These are phyloP conservation scores for Lycophotia porphyrea DNA, from an alignment of 2,888 invertebrate genomes.

Conservation along the genomic window DNA sequence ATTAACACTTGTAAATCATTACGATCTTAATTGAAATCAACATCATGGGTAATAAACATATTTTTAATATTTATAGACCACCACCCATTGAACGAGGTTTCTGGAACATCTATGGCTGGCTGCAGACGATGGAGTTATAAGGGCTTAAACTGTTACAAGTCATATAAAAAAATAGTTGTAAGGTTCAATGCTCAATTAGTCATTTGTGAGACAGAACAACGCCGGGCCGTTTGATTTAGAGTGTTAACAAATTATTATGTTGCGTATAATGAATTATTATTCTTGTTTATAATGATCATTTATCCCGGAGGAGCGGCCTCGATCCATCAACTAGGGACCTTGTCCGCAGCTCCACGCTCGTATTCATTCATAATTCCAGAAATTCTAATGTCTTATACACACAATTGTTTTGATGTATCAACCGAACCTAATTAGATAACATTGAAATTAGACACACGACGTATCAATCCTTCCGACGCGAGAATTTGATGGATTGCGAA, in stretches of 20 bases:
- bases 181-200: constrained; percentile 49
- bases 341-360: constrained; percentile 57
- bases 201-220: constrained; percentile 56
- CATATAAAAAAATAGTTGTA: constrained; percentile 26
- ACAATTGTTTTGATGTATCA: constrained; percentile 53
- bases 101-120: constrained; percentile 27
- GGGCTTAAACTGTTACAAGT: constrained; percentile 37
- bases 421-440: constrained; percentile 44
- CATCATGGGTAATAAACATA: constrained; percentile 40
- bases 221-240: constrained; percentile 58
- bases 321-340: constrained; percentile 62
- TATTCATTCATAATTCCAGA: constrained; percentile 65
- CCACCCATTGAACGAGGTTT: constrained; percentile 49
- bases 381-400: constrained; percentile 33
- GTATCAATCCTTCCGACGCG: constrained; percentile 42
- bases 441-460: constrained; percentile 50
- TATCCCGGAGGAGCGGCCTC: constrained; percentile 57
- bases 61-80: constrained; percentile 53
- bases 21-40: constrained; percentile 45
- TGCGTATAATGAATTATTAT: constrained; percentile 57
- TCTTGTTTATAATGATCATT: constrained; percentile 60
- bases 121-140: constrained; percentile 50
- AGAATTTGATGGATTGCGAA: constrained; percentile 42
- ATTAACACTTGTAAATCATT: constrained; percentile 51
- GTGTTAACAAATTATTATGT: constrained; percentile 62